Base-by-base conservation (phyloP, 2,113 vertebrate genomes). In the Neodon shergylaensis region DNA sequence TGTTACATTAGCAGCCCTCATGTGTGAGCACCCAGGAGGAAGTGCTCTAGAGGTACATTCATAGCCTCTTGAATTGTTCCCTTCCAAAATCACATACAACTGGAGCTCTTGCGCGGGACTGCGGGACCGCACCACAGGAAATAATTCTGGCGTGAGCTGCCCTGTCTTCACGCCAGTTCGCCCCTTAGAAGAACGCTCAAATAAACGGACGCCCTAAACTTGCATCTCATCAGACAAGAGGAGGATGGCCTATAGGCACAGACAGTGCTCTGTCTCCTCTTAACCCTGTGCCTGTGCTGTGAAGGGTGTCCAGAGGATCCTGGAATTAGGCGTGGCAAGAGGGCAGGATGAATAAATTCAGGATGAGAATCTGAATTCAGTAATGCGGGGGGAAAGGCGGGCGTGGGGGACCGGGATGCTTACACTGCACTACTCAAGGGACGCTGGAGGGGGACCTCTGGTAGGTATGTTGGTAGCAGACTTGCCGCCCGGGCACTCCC, bases 221-320 rank as follows among this genome's bases (percentile, higher is more conserved):
- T 65, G 28, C n/a, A 6, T 0, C 1, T 63, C 16, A 68, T 72
- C 26, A 0, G 7, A 44, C 44, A 21, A 4, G 7, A 22, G 54
- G 3, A 49, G 12, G 22, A 36, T 6, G 13, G 7, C 31, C 31
- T 36, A 66, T 21, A 47, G 39, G 39, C 39, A 33, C 28, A 44
- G 22, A 31, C 26, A 17, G 12, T 4, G 8, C 7, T 13, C 0
- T 1, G 12, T n/a, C 70, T 72, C 9, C 70, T 82, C 9, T 52
- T 49, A 0, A 73, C 28, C 61, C 36, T 52, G 11, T 0, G 10
- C n/a, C 36, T 52, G 13, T 0, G 10, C n/a, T 10, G 9, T 0
- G 1, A 7, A 61, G n/a, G 33, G 1, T 12, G 1, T 17, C 31
- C 70, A 5, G 6, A 21, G 22, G 13, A 54, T 52, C 76, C 31